A percentile compares a stretch with the other conserved stretches of the same genome.
Conservation (phyloP, 2,113 vertebrate species). For the Macrotus californicus region DNA sequence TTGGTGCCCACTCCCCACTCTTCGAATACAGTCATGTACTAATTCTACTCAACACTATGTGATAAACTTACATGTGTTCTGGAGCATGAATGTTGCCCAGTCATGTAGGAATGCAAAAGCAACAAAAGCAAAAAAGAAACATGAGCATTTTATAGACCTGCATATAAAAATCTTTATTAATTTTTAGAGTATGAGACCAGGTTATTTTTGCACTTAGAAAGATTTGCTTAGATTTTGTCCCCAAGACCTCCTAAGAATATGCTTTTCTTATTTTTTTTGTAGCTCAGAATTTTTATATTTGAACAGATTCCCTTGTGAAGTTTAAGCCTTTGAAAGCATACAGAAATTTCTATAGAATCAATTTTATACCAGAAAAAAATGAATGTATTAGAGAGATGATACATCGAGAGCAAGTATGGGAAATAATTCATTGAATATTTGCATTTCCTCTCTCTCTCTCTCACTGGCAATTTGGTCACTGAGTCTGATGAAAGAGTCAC, state of each 20-base stretch:
- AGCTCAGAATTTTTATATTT: neutral
- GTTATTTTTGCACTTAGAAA: neutral
- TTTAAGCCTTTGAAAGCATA: neutral
- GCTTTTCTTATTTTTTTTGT: neutral
- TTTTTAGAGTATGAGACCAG: neutral
- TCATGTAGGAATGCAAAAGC: neutral
- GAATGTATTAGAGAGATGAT: neutral
- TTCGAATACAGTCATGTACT: neutral
- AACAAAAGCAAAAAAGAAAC: neutral
- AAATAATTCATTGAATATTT: neutral
- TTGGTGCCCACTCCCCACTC: too few species aligned
- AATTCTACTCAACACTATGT: neutral
- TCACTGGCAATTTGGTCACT: neutral
- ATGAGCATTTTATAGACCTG: neutral
- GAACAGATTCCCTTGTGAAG: neutral
- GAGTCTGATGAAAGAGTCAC: neutral
- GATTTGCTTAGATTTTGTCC: neutral
- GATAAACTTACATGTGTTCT: neutral
- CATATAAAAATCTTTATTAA: neutral
- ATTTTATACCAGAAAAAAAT: neutral
- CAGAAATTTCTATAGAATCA: neutral
- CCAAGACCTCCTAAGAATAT: neutral
- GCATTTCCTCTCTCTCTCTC: neutral
- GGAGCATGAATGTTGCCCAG: neutral
- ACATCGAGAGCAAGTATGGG: neutral